These are phyloP conservation scores for Rhinichthys osculus DNA, from an alignment of 2,797 vertebrate species.

Conservation along the genomic window DNA sequence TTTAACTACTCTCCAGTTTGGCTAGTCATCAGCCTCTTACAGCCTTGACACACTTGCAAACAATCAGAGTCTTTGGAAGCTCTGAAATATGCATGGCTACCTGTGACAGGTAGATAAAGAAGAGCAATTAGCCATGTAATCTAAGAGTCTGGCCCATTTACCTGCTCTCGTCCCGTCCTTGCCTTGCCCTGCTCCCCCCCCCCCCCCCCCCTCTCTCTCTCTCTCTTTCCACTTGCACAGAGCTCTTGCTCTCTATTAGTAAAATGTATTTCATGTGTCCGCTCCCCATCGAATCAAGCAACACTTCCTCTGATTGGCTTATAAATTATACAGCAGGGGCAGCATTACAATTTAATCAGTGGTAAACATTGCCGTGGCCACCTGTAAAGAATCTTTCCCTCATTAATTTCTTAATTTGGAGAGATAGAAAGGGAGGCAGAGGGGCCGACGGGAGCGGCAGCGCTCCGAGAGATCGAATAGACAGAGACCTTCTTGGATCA, in stretches of 20 bases:
- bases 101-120: slow-evolving; percentile 87
- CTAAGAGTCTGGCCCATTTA: slow-evolving; percentile 75
- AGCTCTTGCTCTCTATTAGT: slow-evolving; percentile 85
- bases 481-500: slow-evolving; percentile 68
- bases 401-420: slow-evolving; percentile 93
- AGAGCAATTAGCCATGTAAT: slow-evolving; percentile 90
- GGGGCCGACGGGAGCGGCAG: slow-evolving; percentile 50
- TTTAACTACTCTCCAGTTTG: slow-evolving; percentile 85
- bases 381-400: slow-evolving; percentile 83
- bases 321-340: slow-evolving; percentile 90
- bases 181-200: neutral
- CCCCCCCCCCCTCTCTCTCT: neutral
- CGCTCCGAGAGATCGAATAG: slow-evolving; percentile 57
- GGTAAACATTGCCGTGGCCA: slow-evolving; percentile 88
- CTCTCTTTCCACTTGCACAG: slow-evolving; percentile 6
- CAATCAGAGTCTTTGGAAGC: slow-evolving; percentile 87
- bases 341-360: slow-evolving; percentile 92
- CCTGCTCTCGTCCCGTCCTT: slow-evolving; percentile 61
- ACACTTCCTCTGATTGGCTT: slow-evolving; percentile 94
- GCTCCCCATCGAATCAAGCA: slow-evolving; percentile 93
- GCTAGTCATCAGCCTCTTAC: slow-evolving; percentile 82
- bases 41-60: slow-evolving; percentile 81
- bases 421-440: slow-evolving; percentile 74
- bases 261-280: slow-evolving; percentile 91
- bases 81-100: slow-evolving; percentile 90